Percentiles rank a stretch among this genome's conserved stretches.
These are phyloP conservation scores for Siniperca obscura DNA, from an alignment of 2,797 vertebrate genomes.

Conservation along the genomic window DNA sequence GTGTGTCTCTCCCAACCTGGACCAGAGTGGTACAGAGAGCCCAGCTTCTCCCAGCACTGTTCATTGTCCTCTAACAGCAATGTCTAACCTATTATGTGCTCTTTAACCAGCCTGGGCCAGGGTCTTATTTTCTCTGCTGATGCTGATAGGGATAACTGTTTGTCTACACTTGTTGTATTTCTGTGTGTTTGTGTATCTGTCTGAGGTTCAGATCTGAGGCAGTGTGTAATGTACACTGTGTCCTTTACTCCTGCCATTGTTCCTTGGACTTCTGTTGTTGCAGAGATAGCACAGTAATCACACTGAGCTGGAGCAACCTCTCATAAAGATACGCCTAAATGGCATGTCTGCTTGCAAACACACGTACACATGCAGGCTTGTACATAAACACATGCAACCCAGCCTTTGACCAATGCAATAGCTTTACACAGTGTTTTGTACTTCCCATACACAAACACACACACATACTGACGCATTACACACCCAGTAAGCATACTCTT, in stretches of 20 bases:
- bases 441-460: not conserved
- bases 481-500: slow-evolving; percentile 42
- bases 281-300: slow-evolving; percentile 62
- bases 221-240: slow-evolving; percentile 28
- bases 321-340: slow-evolving; percentile 67
- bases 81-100: slow-evolving; percentile 48
- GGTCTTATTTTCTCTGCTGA: slow-evolving; percentile 39
- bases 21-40: slow-evolving; percentile 69
- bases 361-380: slow-evolving; percentile 33
- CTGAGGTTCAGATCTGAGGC: slow-evolving; percentile 35
- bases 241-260: slow-evolving; percentile 64
- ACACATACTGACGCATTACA: slow-evolving; percentile 4
- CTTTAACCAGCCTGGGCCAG: slow-evolving; percentile 39
- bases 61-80: slow-evolving; percentile 64
- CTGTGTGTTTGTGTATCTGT: slow-evolving; percentile 32
- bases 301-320: slow-evolving; percentile 22
- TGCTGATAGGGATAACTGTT: slow-evolving; percentile 51
- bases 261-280: slow-evolving; percentile 45
- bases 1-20: slow-evolving; percentile 71
- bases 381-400: slow-evolving; percentile 17
- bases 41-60: slow-evolving; percentile 55
- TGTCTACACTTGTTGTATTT: slow-evolving; percentile 37
- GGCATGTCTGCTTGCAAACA: slow-evolving; percentile 18
- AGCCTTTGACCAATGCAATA: slow-evolving; percentile 56
- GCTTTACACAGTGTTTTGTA: slow-evolving; percentile 13